These are phyloP conservation scores for Leptinotarsa juncta DNA, from an alignment of 2,888 invertebrate species.

Conservation along the genomic window DNA sequence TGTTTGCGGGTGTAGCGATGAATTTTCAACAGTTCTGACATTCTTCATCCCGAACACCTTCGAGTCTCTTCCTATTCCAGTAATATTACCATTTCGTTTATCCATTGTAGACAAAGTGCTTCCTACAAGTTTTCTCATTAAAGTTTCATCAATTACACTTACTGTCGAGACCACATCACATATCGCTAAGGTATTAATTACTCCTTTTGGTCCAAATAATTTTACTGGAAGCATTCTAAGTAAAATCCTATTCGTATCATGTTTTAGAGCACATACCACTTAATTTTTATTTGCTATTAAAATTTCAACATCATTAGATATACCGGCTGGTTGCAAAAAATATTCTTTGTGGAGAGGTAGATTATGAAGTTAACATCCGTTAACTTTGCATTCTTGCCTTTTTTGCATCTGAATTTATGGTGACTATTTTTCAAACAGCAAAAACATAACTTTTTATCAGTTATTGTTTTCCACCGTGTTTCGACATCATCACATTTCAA, in stretches of 20 bases:
- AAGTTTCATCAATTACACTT: neutral
- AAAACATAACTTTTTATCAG: neutral
- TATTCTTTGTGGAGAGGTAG: neutral
- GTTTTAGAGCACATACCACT: neutral
- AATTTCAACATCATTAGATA: neutral
- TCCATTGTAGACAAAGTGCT: neutral
- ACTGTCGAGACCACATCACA: neutral
- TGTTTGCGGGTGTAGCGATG: neutral
- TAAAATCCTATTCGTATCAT: neutral
- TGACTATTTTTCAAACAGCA: neutral
- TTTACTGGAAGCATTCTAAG: neutral
- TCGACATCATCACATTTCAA: neutral
- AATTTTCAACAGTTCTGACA: neutral
- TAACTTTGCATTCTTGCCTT: constrained; percentile 2
- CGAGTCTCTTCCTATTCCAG: neutral
- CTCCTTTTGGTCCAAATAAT: neutral
- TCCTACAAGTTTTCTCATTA: neutral
- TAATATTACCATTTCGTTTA: neutral
- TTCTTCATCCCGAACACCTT: neutral
- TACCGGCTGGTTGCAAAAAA: too few relatives aligned
- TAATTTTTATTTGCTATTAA: neutral
- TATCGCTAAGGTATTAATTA: neutral
- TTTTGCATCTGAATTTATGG: neutral
- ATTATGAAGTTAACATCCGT: neutral
- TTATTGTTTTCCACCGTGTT: too few relatives aligned